Percentiles rank a stretch among this genome's conserved stretches.
These are phyloP conservation scores for Linepithema humile DNA, from an alignment of 1,140 invertebrate species.

Conservation along the genomic window DNA sequence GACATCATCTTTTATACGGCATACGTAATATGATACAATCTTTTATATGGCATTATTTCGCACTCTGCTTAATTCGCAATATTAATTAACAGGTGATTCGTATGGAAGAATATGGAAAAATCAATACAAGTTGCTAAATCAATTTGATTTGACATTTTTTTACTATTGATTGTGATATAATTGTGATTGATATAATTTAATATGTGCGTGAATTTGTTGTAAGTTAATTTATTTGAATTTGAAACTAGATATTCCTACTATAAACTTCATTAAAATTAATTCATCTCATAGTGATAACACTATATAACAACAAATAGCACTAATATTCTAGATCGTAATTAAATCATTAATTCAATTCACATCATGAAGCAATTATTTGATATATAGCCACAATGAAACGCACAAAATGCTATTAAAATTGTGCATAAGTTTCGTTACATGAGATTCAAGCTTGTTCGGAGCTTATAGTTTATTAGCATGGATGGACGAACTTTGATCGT, in stretches of 20 bases:
- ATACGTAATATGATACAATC: background rate
- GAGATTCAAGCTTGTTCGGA: background rate
- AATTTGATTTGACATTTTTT: too few relatives aligned
- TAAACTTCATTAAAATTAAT: too few relatives aligned
- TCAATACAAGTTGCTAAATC: too few relatives aligned
- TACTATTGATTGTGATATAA: too few relatives aligned
- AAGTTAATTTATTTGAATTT: too few relatives aligned
- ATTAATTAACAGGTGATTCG: background rate
- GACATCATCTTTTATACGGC: background rate
- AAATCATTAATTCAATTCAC: background rate
- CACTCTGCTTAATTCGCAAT: background rate
- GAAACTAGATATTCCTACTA: too few relatives aligned
- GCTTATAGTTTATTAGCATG: conserved; percentile 50
- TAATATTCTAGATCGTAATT: too few relatives aligned
- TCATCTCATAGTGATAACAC: too few relatives aligned
- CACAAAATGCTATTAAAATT: background rate
- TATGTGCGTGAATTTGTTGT: too few relatives aligned
- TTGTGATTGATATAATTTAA: too few relatives aligned
- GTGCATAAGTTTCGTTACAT: conserved; percentile 9
- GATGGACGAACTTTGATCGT: conserved; percentile 56
- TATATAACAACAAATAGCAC: too few relatives aligned
- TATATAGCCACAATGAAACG: background rate
- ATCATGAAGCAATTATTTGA: background rate
- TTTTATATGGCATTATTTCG: background rate
- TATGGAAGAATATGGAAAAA: too few relatives aligned